Percentiles rank a stretch among this genome's conserved stretches.
phyloP scores from a whole-genome alignment of 2,797 vertebrate genomes.

The Aulostomus chinensis region DNA sequence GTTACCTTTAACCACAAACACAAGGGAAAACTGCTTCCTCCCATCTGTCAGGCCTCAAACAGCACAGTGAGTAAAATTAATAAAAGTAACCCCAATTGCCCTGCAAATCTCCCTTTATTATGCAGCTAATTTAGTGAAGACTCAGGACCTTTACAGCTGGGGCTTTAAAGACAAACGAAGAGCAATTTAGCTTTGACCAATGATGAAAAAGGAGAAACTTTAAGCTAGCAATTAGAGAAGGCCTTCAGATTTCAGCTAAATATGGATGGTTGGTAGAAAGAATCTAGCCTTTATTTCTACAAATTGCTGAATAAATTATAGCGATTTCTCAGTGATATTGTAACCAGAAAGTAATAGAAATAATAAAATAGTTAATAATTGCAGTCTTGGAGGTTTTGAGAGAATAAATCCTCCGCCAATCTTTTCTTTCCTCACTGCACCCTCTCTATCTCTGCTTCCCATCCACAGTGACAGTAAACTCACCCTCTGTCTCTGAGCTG shows the following conservation, averaged over 20 bases:
- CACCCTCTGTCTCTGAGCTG: slow-evolving; percentile 89
- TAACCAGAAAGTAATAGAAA: too few relatives aligned
- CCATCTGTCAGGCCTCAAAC: slow-evolving; percentile 47
- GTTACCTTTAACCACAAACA: slow-evolving; percentile 46
- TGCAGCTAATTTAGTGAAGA: slow-evolving; percentile 56
- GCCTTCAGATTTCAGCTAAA: slow-evolving; percentile 19
- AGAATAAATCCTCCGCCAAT: slow-evolving; percentile 15
- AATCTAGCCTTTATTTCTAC: slow-evolving; percentile 7
- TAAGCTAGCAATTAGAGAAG: slow-evolving; percentile 19
- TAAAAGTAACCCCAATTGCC: slow-evolving; percentile 51
- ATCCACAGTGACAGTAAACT: slow-evolving; percentile 59
- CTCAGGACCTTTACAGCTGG: slow-evolving; percentile 47
- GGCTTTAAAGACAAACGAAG: slow-evolving; percentile 54
- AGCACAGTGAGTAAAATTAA: slow-evolving; percentile 64
- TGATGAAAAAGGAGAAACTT: slow-evolving; percentile 36
- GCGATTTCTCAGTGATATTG: slow-evolving; percentile 1
- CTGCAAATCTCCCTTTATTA: slow-evolving; percentile 49
- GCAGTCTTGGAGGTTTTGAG: neutral
- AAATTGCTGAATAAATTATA: slow-evolving; percentile 2
- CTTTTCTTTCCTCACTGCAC: slow-evolving; percentile 25
- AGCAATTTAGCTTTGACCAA: slow-evolving; percentile 48
- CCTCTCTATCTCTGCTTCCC: slow-evolving; percentile 50
- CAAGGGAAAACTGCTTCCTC: slow-evolving; percentile 30
- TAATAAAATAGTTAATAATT: slow-evolving; percentile 5
- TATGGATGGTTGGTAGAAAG: slow-evolving; percentile 16